Base-by-base conservation (phyloP, 2,797 vertebrate species). In the Podarcis siculus region DNA sequence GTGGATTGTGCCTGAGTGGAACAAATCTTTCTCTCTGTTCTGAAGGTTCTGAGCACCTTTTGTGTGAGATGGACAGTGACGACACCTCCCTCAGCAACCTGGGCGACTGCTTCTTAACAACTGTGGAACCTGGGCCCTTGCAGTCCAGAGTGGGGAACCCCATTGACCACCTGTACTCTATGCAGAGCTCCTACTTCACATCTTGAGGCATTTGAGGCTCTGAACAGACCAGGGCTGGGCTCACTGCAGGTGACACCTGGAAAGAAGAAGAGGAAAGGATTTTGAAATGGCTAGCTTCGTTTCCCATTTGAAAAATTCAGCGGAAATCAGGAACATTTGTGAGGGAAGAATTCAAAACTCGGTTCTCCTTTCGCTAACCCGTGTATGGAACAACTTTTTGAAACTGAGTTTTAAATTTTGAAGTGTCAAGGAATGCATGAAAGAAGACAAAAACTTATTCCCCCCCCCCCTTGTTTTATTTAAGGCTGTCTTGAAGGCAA, bases 171-270 rank as follows among this genome's bases (percentile, higher is more conserved):
- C 98, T 99, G 88, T 99, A 98, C 96, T 99, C 99, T 93, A 99
- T 99, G 99, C 99, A 99, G 96, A 98, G 98, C 96, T 99, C 98
- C 23, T 99, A 99, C 97, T 99, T 99, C 94, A 97, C 99, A 86
- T 98, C 98, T 90, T 99, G 98, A 99, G 95, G 35, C 0, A 2
- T 88, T 82, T 75, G 81, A 86, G 73, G 84, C 1, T 0, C 58
- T 30, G 76, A 37, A 30, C 21, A 1, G 0, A 45, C 1, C 32
- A 0, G 4, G 0, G 3, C 77, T 88, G 27, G 10, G 25, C 37
- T 85, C 82, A 39, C 35, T 71, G 5, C 42, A 35, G 25, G 64
- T 35, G 15, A 42, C 21, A 5, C 2, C 84, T 61, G 90, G 75
- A 90, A 73, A 32, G 58, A 87, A 92, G 82, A 58, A 2, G 12